Evolutionary conservation across 2,888 invertebrate genomes (phyloP), one percentile per base, ranked within the genome.

Genomic region (Phrixothrix hirtus): DNA sequence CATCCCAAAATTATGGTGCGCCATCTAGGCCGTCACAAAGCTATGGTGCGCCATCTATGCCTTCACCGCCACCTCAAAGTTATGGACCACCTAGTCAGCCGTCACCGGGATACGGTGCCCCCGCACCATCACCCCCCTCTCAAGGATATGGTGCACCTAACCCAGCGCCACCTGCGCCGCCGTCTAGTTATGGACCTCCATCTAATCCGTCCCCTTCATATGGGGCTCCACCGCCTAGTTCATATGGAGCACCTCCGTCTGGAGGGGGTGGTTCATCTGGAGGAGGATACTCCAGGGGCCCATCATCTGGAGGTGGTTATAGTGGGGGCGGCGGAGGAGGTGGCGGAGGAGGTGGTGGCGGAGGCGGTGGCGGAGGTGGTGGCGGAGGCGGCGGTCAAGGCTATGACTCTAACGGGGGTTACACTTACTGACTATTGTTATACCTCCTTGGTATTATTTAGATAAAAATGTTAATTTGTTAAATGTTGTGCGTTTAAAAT

Each of bases 1-100:
- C 83, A 2, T 78, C 81, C 1, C 79, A 76, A 13, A 79, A 79
- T 2, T 85, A 84, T 61, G 77, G 82, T 1, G 79, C 79, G 29
- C 81, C 83, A 1, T 77, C 80, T 0, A n/a, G 16, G 14, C 10
- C 35, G 3, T 56, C 59, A 3, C 57, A 61, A 27, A 60, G 59
- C 31, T 49, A 44, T 17, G 63, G 64, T 1, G 80, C 80, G 1
- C 81, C 81, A 4, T 79, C 81, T 2, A 29, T 4, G 9, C 21
- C 21, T 5, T 21, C 21, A 7, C 21, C 3, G 7, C 21, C 21
- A 21, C 7, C 21, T 21, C 21, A 21, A 21, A 21, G 21, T 7
- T 5, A 21, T 7, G 21, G 21, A 3, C 4, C 21, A 21, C 21
- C 21, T 5, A 5, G 4, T 7, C 21, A 3, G 9, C 29, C 9